Base-by-base conservation (phyloP, 1,140 invertebrate genomes). In the Musca vetustissima region DNA sequence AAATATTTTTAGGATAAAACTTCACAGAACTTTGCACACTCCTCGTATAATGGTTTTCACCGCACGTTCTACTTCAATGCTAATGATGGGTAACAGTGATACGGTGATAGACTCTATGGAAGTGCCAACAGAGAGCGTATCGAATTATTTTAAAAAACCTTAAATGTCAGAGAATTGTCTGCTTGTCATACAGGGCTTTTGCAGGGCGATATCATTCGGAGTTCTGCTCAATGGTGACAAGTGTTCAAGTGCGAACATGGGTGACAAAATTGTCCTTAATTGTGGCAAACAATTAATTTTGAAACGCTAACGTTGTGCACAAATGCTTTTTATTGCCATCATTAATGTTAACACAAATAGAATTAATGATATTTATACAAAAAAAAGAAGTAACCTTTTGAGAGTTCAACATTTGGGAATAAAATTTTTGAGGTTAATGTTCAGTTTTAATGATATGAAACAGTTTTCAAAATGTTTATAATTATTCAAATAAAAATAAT, bases 241-340 rank as follows among this genome's bases (percentile, higher is more conserved):
- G 57, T 43, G 36, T 13, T 61, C 57, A 59, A 59, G 24, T 59
- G 55, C 28, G 28, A 59, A 24, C 28, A 8, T 43, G 36, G 57
- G 32, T 61, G 57, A 61, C 57, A 61, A 61, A 15, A 61, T 61
- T 61, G 36, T 61, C 57, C 36, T 61, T 61, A 61, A 61, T 61
- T 61, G 57, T 61, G 57, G 57, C 28, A 36, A 61, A 36, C 57
- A 61, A 61, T 61, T 61, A 61, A 61, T 61, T 61, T 61, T 19
- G 13, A 61, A 61, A 19, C 22, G 14, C 9, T n/a, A 28, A 61
- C 8, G 43, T 11, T 17, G 6, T 43, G 36, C 36, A 61, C 28
- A 61, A 36, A 11, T 36, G 28, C 36, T 6, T 36, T 36, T 61
- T 61, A 61, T 61, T 14, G 57, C 57, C 25, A 61, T 32, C 36